Percentiles rank a stretch among this genome's conserved stretches.
These are phyloP conservation scores for Sturnus vulgaris DNA, from an alignment of 2,113 vertebrate species.

Conservation along the genomic window DNA sequence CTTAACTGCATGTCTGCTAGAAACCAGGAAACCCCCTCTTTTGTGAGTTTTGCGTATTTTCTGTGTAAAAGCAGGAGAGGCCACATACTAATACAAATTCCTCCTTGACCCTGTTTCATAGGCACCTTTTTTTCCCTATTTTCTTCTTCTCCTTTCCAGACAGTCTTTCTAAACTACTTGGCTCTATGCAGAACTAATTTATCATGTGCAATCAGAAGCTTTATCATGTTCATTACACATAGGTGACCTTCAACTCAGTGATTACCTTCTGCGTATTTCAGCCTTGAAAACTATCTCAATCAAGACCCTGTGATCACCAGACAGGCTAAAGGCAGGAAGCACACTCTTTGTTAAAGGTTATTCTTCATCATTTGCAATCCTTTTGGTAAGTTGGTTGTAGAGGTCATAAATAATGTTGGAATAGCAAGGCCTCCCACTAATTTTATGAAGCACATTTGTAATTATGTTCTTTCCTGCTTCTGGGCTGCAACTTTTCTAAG, in stretches of 20 bases:
- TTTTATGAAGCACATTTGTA: not conserved
- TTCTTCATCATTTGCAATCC: not conserved
- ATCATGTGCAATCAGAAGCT: not conserved
- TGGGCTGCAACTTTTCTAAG: not conserved
- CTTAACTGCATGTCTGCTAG: not conserved
- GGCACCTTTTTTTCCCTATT: fast-evolving
- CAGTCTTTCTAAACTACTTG: not conserved
- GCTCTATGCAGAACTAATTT: not conserved
- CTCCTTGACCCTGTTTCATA: not conserved
- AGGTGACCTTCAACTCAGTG: not conserved
- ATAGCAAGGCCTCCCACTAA: not conserved
- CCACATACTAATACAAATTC: fast-evolving
- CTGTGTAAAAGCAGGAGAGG: not conserved
- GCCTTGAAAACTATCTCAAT: not conserved
- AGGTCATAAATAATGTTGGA: not conserved
- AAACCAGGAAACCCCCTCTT: not conserved
- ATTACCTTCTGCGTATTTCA: not conserved
- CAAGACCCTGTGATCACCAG: not conserved
- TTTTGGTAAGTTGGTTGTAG: not conserved
- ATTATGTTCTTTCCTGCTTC: not conserved
- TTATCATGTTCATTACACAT: not conserved
- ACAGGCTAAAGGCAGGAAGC: not conserved
- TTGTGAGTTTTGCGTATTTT: not conserved
- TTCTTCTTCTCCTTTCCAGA: not conserved
- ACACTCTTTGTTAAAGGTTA: not conserved